Conservation (phyloP, 2,113 vertebrate species). For the Globicephala melas region DNA sequence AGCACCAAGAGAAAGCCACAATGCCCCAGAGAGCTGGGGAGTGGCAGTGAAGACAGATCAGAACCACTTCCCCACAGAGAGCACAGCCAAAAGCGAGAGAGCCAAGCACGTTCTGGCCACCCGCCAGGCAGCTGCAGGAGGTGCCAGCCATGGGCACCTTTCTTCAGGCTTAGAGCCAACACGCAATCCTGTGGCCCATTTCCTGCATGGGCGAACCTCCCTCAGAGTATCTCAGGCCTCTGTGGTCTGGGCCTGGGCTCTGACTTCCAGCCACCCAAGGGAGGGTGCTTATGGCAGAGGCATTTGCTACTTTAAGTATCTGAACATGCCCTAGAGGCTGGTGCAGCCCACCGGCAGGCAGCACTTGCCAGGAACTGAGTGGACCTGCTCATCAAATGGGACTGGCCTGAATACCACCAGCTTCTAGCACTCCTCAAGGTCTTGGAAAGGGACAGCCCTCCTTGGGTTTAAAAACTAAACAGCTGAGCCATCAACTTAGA, state of each 20-base stretch:
- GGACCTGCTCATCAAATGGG: not conserved
- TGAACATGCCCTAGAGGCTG: not conserved
- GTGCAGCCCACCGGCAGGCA: fast-evolving
- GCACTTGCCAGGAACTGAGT: not conserved
- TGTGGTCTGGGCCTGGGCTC: not conserved
- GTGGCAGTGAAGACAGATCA: not conserved
- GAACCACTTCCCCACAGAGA: slow-evolving; percentile 3
- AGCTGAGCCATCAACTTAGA: not conserved
- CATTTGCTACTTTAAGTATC: not conserved
- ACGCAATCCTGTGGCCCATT: not conserved
- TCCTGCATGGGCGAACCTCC: not conserved
- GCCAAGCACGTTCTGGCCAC: slow-evolving; percentile 22
- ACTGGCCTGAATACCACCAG: not conserved
- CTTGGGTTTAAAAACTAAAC: not conserved
- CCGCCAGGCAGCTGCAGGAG: slow-evolving; percentile 49
- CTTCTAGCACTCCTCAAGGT: not conserved
- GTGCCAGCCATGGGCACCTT: slow-evolving; percentile 8
- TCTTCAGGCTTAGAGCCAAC: slow-evolving; percentile 4
- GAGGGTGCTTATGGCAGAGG: not conserved
- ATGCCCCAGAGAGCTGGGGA: not conserved
- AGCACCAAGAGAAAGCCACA: slow-evolving; percentile 53
- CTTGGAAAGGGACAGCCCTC: not conserved
- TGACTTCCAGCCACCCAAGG: not conserved
- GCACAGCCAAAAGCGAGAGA: not conserved
- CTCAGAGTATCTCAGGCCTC: not conserved